A percentile compares a stretch with the other conserved stretches of the same genome.
These are phyloP conservation scores for Cottoperca gobio DNA, from an alignment of 2,797 vertebrate genomes.

Conservation along the genomic window DNA sequence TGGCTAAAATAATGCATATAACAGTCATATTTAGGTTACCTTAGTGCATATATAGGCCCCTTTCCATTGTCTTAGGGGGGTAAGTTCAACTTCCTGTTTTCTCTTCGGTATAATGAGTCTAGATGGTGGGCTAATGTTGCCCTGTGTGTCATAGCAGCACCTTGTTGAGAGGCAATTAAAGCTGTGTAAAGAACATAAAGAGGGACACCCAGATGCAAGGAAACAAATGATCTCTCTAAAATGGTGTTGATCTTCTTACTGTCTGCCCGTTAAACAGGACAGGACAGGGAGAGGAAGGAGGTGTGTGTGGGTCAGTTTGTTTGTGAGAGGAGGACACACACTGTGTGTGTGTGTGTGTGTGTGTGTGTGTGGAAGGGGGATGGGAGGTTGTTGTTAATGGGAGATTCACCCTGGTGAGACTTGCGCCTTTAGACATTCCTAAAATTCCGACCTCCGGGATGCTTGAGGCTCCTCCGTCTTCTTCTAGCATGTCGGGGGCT, in stretches of 20 bases:
- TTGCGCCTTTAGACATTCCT: slow-evolving; percentile 80
- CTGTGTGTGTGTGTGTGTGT: slow-evolving; percentile 37
- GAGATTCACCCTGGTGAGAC: slow-evolving; percentile 83
- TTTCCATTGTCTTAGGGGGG: not conserved
- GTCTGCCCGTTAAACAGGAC: slow-evolving; percentile 70
- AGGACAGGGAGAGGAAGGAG: slow-evolving; percentile 46
- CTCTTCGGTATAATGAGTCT: slow-evolving; percentile 35
- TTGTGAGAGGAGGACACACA: slow-evolving; percentile 13
- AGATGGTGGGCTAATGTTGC: slow-evolving; percentile 48
- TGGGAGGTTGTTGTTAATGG: slow-evolving; percentile 73
- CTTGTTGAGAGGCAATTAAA: slow-evolving; percentile 78
- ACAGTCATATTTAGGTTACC: not conserved
- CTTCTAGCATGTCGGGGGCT: slow-evolving; percentile 71
- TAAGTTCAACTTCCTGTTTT: not conserved
- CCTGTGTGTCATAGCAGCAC: slow-evolving; percentile 47
- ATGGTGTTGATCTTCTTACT: slow-evolving; percentile 72
- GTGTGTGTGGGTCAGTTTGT: slow-evolving; percentile 49
- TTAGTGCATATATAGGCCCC: not conserved
- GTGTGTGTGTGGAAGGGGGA: slow-evolving; percentile 49
- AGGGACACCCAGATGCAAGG: slow-evolving; percentile 50
- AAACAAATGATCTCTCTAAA: slow-evolving; percentile 60
- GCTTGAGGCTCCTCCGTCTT: slow-evolving; percentile 72
- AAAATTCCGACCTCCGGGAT: slow-evolving; percentile 83
- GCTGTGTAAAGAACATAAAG: slow-evolving; percentile 60
- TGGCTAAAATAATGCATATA: not conserved